phyloP scores from a whole-genome alignment of 2,113 vertebrate species.

The Rhombomys opimus region DNA sequence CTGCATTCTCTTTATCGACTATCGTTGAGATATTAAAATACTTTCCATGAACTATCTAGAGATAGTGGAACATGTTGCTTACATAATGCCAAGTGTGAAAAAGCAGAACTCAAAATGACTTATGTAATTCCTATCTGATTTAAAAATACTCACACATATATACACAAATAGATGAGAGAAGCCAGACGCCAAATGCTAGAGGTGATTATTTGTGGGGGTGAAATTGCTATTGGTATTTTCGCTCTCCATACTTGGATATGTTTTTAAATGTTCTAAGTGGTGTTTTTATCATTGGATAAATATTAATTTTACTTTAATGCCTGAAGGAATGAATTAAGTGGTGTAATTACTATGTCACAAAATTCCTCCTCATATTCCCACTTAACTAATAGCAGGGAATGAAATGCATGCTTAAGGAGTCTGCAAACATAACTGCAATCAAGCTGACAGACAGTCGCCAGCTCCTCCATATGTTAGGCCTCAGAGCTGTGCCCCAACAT shows the following conservation, averaged over 20 bases:
- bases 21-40: background rate
- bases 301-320: constrained; percentile 39
- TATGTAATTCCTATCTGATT: constrained; percentile 15
- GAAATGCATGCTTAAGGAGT: background rate
- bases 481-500: background rate
- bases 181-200: constrained; percentile 24
- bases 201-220: background rate
- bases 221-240: background rate
- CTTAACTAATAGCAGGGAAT: background rate
- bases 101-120: constrained; percentile 10
- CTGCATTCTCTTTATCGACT: background rate
- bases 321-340: background rate
- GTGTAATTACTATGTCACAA: background rate
- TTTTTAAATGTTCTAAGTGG: constrained; percentile 22
- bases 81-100: background rate
- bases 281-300: constrained; percentile 24
- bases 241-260: background rate
- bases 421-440: background rate
- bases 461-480: background rate
- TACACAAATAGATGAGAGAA: constrained; percentile 46
- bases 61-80: constrained; percentile 16
- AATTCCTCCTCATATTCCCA: background rate
- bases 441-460: background rate
- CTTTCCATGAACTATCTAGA: background rate
- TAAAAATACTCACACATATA: background rate